Conservation (phyloP, 2,113 vertebrate genomes). For the Scophthalmus maximus region DNA sequence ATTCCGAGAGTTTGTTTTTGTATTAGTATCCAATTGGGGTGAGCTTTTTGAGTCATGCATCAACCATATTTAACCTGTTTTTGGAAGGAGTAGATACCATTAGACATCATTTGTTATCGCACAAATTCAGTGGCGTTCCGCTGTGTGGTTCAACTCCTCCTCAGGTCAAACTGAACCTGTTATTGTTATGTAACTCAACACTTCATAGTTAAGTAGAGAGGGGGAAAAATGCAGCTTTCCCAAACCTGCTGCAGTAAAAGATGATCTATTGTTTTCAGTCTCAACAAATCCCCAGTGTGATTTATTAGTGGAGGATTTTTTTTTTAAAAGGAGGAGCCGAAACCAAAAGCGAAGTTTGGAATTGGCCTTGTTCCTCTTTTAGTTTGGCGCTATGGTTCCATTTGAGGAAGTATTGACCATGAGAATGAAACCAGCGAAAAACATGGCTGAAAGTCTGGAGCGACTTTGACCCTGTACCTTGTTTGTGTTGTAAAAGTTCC, state of each 20-base stretch:
- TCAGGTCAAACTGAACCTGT: not conserved
- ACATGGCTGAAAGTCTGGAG: constrained; percentile 32
- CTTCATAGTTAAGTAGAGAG: not conserved
- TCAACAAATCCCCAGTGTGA: not conserved
- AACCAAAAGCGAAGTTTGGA: constrained; percentile 76
- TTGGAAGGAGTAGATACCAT: not conserved
- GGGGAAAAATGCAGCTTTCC: not conserved
- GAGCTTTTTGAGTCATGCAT: not conserved
- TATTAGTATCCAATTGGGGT: not conserved
- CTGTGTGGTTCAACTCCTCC: not conserved
- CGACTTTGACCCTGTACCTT: constrained; percentile 11
- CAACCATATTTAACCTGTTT: not conserved
- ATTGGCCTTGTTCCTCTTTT: constrained; percentile 70
- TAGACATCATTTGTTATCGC: not conserved
- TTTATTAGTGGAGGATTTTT: constrained; percentile 35
- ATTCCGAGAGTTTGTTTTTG: no score
- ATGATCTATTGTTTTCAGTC: not conserved
- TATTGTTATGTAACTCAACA: not conserved
- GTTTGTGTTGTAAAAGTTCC: not conserved
- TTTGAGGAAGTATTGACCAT: constrained; percentile 71
- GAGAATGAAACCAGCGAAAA: constrained; percentile 68
- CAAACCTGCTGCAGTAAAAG: not conserved
- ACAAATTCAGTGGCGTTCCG: not conserved
- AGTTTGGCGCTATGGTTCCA: constrained; percentile 52
- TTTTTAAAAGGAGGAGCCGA: constrained; percentile 48